A percentile compares a stretch with the other conserved stretches of the same genome.
Evolutionary conservation across 2,888 invertebrate species (phyloP).

Genomic region (Ophion costatus): DNA sequence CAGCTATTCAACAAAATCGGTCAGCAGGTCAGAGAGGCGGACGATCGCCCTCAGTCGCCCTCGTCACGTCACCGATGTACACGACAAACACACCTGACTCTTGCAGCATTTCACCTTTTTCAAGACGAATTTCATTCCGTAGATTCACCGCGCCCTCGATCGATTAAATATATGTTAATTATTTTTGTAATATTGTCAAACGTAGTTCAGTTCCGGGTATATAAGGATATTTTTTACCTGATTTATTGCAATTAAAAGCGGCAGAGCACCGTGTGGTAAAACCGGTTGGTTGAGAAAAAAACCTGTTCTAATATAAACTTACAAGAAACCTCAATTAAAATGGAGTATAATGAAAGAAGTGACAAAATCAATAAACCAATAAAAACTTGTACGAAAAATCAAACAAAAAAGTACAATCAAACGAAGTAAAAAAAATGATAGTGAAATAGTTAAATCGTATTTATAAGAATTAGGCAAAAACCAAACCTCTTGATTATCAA

Average conservation of each 20-base stretch:
- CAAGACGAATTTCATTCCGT: background rate
- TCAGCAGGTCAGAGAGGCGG: slow-evolving; percentile 74
- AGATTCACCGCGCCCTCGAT: background rate
- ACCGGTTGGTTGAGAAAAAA: background rate
- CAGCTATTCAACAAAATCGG: slow-evolving; percentile 73
- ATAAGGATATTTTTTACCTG: background rate
- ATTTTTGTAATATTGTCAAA: background rate
- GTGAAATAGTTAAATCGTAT: background rate
- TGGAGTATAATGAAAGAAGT: too few relatives aligned
- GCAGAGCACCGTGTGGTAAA: too few relatives aligned
- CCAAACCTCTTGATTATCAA: background rate
- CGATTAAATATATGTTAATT: background rate
- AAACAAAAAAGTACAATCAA: background rate
- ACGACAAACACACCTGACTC: background rate
- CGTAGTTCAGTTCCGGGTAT: background rate
- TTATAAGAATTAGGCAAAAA: background rate
- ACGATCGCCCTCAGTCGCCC: slow-evolving; percentile 55
- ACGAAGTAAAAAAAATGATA: background rate
- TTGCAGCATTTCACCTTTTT: background rate
- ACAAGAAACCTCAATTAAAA: too few relatives aligned
- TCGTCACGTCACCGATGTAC: slow-evolving; percentile 9
- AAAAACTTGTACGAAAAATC: background rate
- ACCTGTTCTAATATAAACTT: background rate
- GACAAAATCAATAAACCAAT: too few relatives aligned
- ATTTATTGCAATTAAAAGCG: too few relatives aligned